Base-by-base conservation (phyloP, 2,888 invertebrate species). In the Boloria euphrosyne region DNA sequence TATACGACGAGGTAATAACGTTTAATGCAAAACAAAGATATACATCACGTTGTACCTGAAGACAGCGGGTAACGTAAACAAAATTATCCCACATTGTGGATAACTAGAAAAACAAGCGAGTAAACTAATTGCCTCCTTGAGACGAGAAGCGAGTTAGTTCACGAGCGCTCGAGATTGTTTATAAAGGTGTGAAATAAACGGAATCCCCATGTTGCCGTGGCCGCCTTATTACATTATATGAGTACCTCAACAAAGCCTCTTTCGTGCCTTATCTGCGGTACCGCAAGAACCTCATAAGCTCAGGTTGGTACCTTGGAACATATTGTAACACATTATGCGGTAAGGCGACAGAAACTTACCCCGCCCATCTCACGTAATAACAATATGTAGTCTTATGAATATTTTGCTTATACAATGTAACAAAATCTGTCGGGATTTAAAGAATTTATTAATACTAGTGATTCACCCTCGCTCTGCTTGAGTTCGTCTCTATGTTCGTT, bases 241-340 rank as follows among this genome's bases (percentile, higher is more conserved):
- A 84, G 85, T 81, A 83, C 83, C 85, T 83, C 76, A 75, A 83
- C 86, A 85, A 85, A 87, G 87, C 84, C 87, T 83, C 81, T 79
- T 76, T 78, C 88, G 89, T 89, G 90, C 88, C 89, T 89, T 90
- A 90, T 90, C 90, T 86, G 82, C 80, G 80, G 83, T 76, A 80
- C 83, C 86, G 81, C 84, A 85, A 89, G 87, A 89, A 85, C 86
- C 78, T 85, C 84, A 84, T 90, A 89, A 89, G 87, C 89, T 76
- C 84, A 84, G 82, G 87, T 88, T 87, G 88, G 87, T 90, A 89
- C 89, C 87, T 87, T 83, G 73, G 80, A 87, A 90, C 87, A 90
- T 87, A 88, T 89, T 89, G 88, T 86, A 86, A 79, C 86, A 88
- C 86, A 89, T 90, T 89, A 90, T 87, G 87, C 86, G 83, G 82